Evolutionary conservation across 2,888 invertebrate genomes (phyloP), one percentile per base, ranked within the genome.

Genomic region (Eudasyphora cyanicolor): DNA sequence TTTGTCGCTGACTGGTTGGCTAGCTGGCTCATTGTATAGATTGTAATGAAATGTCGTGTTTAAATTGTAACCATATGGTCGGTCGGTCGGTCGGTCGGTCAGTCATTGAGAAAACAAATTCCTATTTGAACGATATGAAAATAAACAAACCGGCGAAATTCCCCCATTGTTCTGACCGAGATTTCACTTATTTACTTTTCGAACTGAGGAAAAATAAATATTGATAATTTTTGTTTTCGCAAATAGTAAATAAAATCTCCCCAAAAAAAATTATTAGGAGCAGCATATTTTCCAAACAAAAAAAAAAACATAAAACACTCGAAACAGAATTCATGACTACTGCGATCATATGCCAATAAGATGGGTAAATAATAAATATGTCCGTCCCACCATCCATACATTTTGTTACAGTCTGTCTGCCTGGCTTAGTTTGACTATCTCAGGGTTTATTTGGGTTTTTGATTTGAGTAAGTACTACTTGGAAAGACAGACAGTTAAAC

Each of bases 21-120:
- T 12, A n/a, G n/a, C n/a, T 45, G 14, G 45, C 45, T 45, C n/a
- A n/a, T 35, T 6, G 10, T 21, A 21, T 21, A 51, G 21, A 51
- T 51, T 19, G 51, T 1, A 51, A 51, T 6, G 8, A 24, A 32
- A n/a, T 17, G 1, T 35, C 38, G n/a, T 62, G 32, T 35, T 35
- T 10, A 67, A 67, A 67, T 67, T 67, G 67, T 24, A 38, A 42
- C 38, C 67, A 67, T 67, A 67, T 67, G 67, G 67, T 67, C 24
- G 21, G 19, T n/a, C n/a, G n/a, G n/a, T n/a, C n/a, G n/a, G n/a
- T n/a, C n/a, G n/a, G n/a, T n/a, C n/a, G n/a, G n/a, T n/a, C n/a
- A n/a, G n/a, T n/a, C n/a, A n/a, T n/a, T n/a, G 8, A 0, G n/a
- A 32, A 32, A 62, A 32, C 3, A 2, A 35, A 64, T 19, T 12